These are phyloP conservation scores for Ptychadena robeensis DNA, from an alignment of 2,797 vertebrate genomes.

Conservation along the genomic window DNA sequence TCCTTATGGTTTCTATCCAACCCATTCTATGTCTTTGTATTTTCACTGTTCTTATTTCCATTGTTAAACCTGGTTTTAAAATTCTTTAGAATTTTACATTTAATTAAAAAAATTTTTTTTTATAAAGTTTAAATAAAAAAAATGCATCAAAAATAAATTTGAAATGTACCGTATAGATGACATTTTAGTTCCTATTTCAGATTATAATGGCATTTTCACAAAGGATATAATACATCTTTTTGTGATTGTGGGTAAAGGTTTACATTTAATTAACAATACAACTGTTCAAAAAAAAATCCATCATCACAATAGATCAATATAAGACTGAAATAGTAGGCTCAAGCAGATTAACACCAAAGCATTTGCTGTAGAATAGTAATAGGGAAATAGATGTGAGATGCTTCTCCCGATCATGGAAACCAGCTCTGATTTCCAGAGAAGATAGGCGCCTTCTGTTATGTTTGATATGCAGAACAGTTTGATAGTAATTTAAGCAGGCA, in stretches of 20 bases:
- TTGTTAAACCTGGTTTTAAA: too few relatives aligned
- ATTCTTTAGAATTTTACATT: too few relatives aligned
- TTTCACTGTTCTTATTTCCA: too few relatives aligned
- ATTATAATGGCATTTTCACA: neutral
- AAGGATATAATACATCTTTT: neutral
- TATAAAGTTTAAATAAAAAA: too few relatives aligned
- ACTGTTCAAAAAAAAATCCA: constrained; percentile 3
- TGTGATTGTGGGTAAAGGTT: neutral
- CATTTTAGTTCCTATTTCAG: too few relatives aligned
- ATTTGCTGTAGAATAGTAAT: constrained; percentile 29
- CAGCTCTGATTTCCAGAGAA: constrained; percentile 19
- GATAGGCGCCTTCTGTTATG: constrained; percentile 36
- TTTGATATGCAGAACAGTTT: constrained; percentile 55
- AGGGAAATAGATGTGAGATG: constrained; percentile 28
- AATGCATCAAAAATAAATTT: neutral
- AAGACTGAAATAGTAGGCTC: constrained; percentile 14
- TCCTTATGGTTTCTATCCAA: too few relatives aligned
- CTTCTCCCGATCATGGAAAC: constrained; percentile 37
- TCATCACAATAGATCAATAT: constrained; percentile 30
- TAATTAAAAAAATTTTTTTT: too few relatives aligned
- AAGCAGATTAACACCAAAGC: constrained; percentile 40
- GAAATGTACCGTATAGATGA: neutral
- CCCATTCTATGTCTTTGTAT: too few relatives aligned
- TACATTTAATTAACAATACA: constrained; percentile 35
- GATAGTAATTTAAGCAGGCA: constrained; percentile 53